Percentiles rank a stretch among this genome's conserved stretches.
Conservation (phyloP, 2,797 vertebrate species). For the Macropodus opercularis region DNA sequence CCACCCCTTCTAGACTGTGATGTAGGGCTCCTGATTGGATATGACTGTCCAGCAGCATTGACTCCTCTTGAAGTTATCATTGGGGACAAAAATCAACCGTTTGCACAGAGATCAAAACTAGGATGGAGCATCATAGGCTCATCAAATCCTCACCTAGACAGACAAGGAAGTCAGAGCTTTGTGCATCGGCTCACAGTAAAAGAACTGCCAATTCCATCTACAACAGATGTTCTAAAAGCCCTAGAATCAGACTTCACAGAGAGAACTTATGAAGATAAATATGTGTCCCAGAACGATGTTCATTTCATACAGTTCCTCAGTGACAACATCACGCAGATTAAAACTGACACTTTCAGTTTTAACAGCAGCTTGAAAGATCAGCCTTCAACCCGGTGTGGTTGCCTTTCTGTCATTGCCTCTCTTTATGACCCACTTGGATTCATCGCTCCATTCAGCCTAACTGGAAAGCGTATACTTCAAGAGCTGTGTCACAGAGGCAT, state of each 20-base stretch:
- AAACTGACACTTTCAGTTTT: not conserved
- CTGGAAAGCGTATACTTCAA: constrained; percentile 7
- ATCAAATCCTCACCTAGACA: constrained; percentile 29
- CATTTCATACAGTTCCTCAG: constrained; percentile 1
- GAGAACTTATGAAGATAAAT: too few species aligned
- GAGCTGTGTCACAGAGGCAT: constrained; percentile 1
- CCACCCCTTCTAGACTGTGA: constrained; percentile 33
- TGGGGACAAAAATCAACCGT: constrained; percentile 28
- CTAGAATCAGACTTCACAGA: too few species aligned
- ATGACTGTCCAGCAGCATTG: constrained; percentile 21
- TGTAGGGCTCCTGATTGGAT: constrained; percentile 47
- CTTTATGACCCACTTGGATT: constrained; percentile 13
- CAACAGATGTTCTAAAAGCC: too few species aligned
- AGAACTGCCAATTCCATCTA: too few species aligned
- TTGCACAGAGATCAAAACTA: constrained; percentile 29
- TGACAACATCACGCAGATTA: not conserved
- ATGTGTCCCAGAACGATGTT: constrained; percentile 32
- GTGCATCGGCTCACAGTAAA: too few species aligned
- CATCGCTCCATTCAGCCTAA: not conserved
- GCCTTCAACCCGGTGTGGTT: not conserved
- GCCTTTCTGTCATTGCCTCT: too few species aligned
- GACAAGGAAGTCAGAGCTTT: too few species aligned
- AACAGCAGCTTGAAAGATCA: not conserved
- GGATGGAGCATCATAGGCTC: constrained; percentile 48
- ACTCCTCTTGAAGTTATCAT: constrained; percentile 34